Evolutionary conservation across 1,140 invertebrate genomes (phyloP).

Genomic region (Caenorhabditis latens): DNA sequence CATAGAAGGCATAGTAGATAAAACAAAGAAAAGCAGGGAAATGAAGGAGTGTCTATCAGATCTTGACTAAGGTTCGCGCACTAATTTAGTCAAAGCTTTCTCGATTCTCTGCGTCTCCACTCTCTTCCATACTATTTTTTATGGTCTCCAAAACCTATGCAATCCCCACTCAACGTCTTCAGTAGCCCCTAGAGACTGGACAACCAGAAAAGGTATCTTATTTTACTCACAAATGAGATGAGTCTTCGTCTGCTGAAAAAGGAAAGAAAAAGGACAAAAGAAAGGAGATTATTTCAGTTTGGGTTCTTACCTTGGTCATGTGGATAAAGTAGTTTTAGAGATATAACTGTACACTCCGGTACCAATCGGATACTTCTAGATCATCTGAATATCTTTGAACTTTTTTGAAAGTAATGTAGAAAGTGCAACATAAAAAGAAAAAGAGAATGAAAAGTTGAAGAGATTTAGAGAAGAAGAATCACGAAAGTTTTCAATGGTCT

Average conservation of each 20-base stretch:
- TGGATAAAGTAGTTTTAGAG: slow-evolving; percentile 21
- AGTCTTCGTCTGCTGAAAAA: background rate
- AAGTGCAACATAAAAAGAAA: background rate
- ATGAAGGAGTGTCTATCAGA: slow-evolving; percentile 42
- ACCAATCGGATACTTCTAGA: slow-evolving; percentile 50
- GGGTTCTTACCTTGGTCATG: slow-evolving; percentile 24
- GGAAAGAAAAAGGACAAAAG: background rate
- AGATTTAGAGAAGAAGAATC: slow-evolving; percentile 29
- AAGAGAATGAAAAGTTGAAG: background rate
- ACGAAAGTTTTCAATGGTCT: slow-evolving; percentile 26
- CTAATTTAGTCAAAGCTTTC: slow-evolving; percentile 52
- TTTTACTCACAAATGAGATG: slow-evolving; percentile 54
- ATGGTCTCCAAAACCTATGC: background rate
- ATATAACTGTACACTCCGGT: slow-evolving; percentile 40
- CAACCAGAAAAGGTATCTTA: slow-evolving; percentile 47
- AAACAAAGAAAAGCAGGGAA: background rate
- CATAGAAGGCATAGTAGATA: background rate
- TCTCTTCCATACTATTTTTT: slow-evolving; percentile 10
- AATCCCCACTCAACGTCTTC: slow-evolving; percentile 46
- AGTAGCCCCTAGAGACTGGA: slow-evolving; percentile 53
- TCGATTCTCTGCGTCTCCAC: slow-evolving; percentile 11
- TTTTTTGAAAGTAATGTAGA: background rate
- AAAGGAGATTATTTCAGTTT: background rate
- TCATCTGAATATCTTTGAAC: slow-evolving; percentile 7
- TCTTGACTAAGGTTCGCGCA: slow-evolving; percentile 45